Evolutionary conservation across 2,113 vertebrate species (phyloP), one percentile per base, ranked within the genome.

Genomic region (Onychostruthus taczanowskii): DNA sequence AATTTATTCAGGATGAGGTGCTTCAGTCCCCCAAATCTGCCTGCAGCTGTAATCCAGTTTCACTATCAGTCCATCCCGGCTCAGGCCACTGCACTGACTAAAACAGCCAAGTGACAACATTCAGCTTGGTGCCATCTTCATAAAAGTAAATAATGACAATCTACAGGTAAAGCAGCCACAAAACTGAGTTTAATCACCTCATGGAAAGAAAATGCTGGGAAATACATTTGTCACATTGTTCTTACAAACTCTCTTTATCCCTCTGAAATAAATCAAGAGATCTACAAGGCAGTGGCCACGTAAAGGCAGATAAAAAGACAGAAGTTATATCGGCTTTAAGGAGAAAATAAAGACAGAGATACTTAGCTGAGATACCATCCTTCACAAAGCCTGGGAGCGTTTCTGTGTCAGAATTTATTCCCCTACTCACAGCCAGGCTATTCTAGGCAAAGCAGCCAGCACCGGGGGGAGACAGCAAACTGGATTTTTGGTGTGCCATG

Each of bases 151-250:
- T 47, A 53, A 56, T 82, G 9, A 63, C 13, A 19, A 35, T 22
- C 49, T 27, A 82, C 37, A 66, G 62, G 66, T 47, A 80, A 92
- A 67, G 4, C 31, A 41, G 33, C 28, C 1, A 11, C 20, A 41
- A 81, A 70, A 87, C 53, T 74, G 85, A 75, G 87, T 83, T 93
- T 88, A 75, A 83, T 63, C 66, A 58, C 59, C 81, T 83, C 41
- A 1, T 15, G 44, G 37, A 59, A 64, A 78, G 26, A 58, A 93
- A 96, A 66, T 24, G n/a, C 22, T 12, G 10, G 44, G 28, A 93
- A 92, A 91, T 44, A 58, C 11, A 55, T 93, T 77, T 33, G 59
- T 80, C 50, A 35, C 58, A 30, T 68, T 67, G 52, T 74, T 89
- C 24, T 66, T 58, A 73, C 4, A 31, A 75, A 66, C 59, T 89